A percentile compares a stretch with the other conserved stretches of the same genome.
Evolutionary conservation across 2,888 invertebrate species (phyloP).

Genomic region (Ferrisia virgata): DNA sequence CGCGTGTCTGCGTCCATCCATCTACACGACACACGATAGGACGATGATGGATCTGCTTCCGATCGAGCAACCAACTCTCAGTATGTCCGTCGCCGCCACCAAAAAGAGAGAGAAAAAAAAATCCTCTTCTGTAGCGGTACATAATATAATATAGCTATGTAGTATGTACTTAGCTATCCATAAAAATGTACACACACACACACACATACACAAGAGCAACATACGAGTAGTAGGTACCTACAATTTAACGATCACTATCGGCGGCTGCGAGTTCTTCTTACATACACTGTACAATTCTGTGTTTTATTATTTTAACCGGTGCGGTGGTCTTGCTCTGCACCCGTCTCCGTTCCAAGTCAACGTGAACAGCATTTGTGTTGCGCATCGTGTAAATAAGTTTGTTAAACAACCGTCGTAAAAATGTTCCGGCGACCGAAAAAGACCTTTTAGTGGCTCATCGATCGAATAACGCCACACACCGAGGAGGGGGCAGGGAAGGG

Average conservation of each 20-base stretch:
- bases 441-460: neutral
- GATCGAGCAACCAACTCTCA: neutral
- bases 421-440: neutral
- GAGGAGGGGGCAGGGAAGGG: neutral
- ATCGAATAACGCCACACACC: too few relatives aligned
- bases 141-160: too few relatives aligned
- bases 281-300: neutral
- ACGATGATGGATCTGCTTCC: neutral
- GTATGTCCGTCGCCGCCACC: neutral
- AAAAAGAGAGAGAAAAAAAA: neutral
- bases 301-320: slow-evolving; percentile 18
- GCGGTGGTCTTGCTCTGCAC: neutral
- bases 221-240: neutral
- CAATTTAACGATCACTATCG: neutral
- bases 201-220: too few relatives aligned
- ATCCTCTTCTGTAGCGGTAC: neutral
- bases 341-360: neutral
- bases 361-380: neutral
- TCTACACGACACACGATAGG: neutral
- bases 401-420: slow-evolving; percentile 22
- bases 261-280: too few relatives aligned
- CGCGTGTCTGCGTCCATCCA: neutral
- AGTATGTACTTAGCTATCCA: too few relatives aligned
- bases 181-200: neutral
- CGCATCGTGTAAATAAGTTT: neutral